Conservation (phyloP, 1,140 invertebrate genomes). For the Zaprionus camerounensis region DNA sequence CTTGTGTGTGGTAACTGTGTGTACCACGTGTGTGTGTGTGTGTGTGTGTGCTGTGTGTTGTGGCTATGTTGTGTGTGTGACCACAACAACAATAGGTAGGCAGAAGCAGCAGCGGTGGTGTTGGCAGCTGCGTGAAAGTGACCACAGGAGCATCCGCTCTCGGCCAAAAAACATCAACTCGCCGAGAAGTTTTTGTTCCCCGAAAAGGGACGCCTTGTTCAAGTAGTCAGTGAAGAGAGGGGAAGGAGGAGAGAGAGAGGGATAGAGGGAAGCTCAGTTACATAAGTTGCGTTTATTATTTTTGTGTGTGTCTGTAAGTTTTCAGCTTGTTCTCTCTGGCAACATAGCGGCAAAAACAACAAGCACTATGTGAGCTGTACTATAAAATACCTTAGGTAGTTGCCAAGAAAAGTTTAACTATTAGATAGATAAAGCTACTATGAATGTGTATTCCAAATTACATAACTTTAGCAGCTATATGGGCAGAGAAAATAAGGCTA, state of each 20-base stretch:
- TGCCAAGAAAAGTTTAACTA: background rate
- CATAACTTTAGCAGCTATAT: background rate
- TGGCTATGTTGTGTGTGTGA: conserved; percentile 57
- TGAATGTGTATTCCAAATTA: background rate
- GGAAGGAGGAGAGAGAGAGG: background rate
- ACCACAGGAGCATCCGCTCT: conserved; percentile 74
- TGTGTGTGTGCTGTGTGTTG: conserved; percentile 23
- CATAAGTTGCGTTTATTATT: conserved; percentile 82
- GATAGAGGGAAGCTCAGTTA: conserved; percentile 50
- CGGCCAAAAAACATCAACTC: conserved; percentile 64
- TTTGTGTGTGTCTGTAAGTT: conserved; percentile 59
- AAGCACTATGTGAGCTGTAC: background rate
- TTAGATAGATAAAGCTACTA: background rate
- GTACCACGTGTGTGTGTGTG: conserved; percentile 51
- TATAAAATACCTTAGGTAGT: background rate
- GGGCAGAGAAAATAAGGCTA: background rate
- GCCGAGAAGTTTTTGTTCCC: conserved; percentile 66
- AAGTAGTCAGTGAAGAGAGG: background rate
- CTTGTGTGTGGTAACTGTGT: conserved; percentile 73
- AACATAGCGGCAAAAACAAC: conserved; percentile 23
- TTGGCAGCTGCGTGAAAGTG: conserved; percentile 77
- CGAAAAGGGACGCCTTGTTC: conserved; percentile 40
- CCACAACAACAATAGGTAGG: conserved; percentile 65
- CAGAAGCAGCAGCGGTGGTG: conserved; percentile 46
- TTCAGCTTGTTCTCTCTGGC: conserved; percentile 74